Percentiles rank a stretch among this genome's conserved stretches.
phyloP scores from a whole-genome alignment of 2,888 invertebrate genomes.

The Macaria liturata region DNA sequence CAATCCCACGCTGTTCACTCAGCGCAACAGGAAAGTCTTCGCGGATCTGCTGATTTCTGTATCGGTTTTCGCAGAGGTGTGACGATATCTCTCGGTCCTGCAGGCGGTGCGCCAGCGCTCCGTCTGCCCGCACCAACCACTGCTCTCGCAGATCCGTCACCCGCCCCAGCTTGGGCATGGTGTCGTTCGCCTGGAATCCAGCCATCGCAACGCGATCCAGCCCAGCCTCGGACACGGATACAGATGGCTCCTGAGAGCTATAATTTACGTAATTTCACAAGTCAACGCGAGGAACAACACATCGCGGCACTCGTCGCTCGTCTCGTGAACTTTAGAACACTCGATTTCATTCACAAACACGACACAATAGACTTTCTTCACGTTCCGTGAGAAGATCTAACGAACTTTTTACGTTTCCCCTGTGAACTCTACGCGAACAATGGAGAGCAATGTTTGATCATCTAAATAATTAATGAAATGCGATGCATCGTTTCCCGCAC shows the following conservation, averaged over 20 bases:
- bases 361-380: conserved; percentile 68
- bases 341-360: conserved; percentile 43
- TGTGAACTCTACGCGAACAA: conserved; percentile 67
- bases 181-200: conserved; percentile 68
- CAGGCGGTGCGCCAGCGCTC: conserved; percentile 73
- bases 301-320: conserved; percentile 40
- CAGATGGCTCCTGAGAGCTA: conserved; percentile 8
- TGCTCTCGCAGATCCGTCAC: conserved; percentile 76
- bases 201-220: conserved; percentile 59
- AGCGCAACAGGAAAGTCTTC: conserved; percentile 78
- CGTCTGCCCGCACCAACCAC: conserved; percentile 76
- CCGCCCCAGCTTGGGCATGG: conserved; percentile 77
- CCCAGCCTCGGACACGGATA: conserved; percentile 31
- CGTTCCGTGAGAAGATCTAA: conserved; percentile 64
- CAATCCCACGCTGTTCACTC: conserved; percentile 69
- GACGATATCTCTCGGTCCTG: conserved; percentile 79
- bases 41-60: conserved; percentile 75
- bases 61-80: conserved; percentile 75
- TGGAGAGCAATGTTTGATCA: conserved; percentile 62
- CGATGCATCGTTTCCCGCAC: conserved; percentile 46
- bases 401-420: conserved; percentile 65
- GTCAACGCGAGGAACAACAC: conserved; percentile 43
- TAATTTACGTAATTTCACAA: conserved; percentile 44
- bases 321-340: conserved; percentile 4
- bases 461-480: conserved; percentile 65